Evolutionary conservation across 2,797 vertebrate species (phyloP).

Genomic region (Paedocypris micromegethes): DNA sequence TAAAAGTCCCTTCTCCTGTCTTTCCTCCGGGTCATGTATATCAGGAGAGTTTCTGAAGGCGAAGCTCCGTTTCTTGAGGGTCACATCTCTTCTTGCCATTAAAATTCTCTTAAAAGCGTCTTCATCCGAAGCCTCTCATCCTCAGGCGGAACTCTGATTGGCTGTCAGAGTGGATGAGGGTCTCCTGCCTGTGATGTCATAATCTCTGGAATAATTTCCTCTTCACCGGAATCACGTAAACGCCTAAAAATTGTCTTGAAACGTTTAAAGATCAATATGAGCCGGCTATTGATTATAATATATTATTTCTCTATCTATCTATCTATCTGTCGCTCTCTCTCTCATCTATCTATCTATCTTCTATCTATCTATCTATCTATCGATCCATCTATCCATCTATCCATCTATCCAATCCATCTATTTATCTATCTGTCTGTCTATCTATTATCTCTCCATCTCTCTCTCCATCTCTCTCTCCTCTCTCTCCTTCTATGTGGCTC

Average conservation of each 20-base stretch:
- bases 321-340: no score
- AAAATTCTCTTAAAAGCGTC: slow-evolving; percentile 38
- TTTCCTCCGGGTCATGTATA: slow-evolving; percentile 15
- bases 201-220: slow-evolving; percentile 20
- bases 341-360: no score
- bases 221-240: slow-evolving; percentile 10
- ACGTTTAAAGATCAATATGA: slow-evolving; percentile 9
- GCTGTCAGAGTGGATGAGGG: slow-evolving; percentile 35
- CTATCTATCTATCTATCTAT: no score
- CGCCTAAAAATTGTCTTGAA: neutral
- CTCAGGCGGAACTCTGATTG: slow-evolving; percentile 26
- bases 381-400: no score
- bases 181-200: slow-evolving; percentile 27
- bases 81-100: slow-evolving; percentile 26
- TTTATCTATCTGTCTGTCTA: no score
- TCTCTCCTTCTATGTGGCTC: no score
- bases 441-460: no score
- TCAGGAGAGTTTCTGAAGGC: slow-evolving; percentile 12
- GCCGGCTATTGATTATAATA: neutral
- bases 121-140: slow-evolving; percentile 20
- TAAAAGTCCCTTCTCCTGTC: slow-evolving; percentile 17
- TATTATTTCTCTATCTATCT: no score
- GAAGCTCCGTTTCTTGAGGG: slow-evolving; percentile 7
- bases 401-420: no score
- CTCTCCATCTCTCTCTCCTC: no score